Base-by-base conservation (phyloP, 2,888 invertebrate genomes). In the Cryptocheilus praepositus region DNA sequence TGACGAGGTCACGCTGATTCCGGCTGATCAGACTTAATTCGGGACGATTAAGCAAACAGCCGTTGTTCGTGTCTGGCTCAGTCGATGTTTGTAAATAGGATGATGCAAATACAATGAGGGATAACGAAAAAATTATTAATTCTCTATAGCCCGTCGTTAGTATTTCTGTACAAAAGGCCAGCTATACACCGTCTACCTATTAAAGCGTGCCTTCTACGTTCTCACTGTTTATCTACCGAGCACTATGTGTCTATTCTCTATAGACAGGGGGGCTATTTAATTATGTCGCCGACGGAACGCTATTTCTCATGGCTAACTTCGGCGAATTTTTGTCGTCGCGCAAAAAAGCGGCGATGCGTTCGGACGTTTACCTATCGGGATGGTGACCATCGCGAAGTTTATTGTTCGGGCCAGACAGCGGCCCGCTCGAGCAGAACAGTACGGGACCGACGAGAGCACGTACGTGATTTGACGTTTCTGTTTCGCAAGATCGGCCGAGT, bases 1-100 rank as follows among this genome's bases (percentile, higher is more conserved):
- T 83, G 84, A 84, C 80, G 78, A 73, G 71, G 67, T 74, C 76
- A 73, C 78, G 81, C 78, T 78, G 81, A 76, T 76, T 75, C 65
- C 59, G 60, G 53, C 58, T 64, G 76, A 82, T 79, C 80, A 75
- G 68, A 61, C 62, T 79, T 75, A 74, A 79, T 80, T 81, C 62
- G 58, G 52, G 63, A 78, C 36, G 36, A 36, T 36, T 36, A 36
- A 36, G 36, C 36, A 11, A 36, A 36, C 36, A 36, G 36, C 8
- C 36, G 13, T 36, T 36, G 13, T 36, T 36, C 36, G 11, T 25
- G 25, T 25, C 25, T 11, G 11, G 8, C 36, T 11, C 36, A 1
- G 11, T 11, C 36, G 36, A 36, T 36, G 8, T 7, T 36, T 36
- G 36, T 36, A 36, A 36, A 36, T 36, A 36, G 1, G 36, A 25